Evolutionary conservation across 2,888 invertebrate species (phyloP).

Genomic region (Chrysotoxum bicinctum): DNA sequence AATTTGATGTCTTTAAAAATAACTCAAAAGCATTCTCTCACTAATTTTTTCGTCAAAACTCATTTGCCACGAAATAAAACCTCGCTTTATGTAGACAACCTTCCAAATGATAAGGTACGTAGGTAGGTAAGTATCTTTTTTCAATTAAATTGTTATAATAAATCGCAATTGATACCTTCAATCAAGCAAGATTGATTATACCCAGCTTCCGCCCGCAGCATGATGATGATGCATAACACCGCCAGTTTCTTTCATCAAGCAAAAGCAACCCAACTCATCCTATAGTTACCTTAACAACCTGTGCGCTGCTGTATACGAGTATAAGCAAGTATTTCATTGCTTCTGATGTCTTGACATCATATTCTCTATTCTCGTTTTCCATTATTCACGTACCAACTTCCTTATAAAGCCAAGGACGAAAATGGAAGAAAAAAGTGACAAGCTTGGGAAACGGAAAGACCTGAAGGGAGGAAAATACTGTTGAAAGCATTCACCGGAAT

Average conservation of each 20-base stretch:
- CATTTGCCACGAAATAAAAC: not conserved
- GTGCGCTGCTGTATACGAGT: not conserved
- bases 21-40: not conserved
- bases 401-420: not conserved
- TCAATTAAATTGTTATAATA: constrained; percentile 71
- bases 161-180: constrained; percentile 69
- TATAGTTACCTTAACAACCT: constrained; percentile 19
- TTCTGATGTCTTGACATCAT: constrained; percentile 36
- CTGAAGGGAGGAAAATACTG: constrained; percentile 29
- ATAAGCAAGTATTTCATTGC: constrained; percentile 40
- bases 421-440: constrained; percentile 3
- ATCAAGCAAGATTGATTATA: constrained; percentile 68
- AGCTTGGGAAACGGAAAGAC: constrained; percentile 30
- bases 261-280: not conserved
- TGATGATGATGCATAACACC: constrained; percentile 38
- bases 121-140: constrained; percentile 21
- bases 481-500: constrained; percentile 32
- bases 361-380: not conserved
- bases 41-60: not conserved
- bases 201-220: constrained; percentile 19
- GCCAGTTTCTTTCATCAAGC: constrained; percentile 8
- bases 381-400: constrained; percentile 9
- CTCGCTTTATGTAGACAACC: not conserved
- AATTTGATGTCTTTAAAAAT: not conserved
- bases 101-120: constrained; percentile 32